Conservation (phyloP, 2,797 vertebrate species). For the Scolopax rusticola region DNA sequence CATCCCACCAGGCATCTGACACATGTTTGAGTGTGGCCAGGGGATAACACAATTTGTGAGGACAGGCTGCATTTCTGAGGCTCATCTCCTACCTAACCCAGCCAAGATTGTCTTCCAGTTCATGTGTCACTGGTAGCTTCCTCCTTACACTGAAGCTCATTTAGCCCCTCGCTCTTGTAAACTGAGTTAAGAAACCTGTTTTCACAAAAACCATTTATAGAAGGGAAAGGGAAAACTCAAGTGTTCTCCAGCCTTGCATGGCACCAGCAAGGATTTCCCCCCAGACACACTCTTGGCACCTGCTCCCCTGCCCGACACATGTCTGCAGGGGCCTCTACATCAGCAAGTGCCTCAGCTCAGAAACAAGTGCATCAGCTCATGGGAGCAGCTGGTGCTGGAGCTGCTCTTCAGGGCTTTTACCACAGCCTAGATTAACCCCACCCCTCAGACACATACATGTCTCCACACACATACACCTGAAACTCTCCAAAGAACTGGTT, state of each 20-base stretch:
- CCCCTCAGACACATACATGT: not conserved
- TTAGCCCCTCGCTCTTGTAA: not conserved
- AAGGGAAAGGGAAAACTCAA: not conserved
- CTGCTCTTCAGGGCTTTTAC: slow-evolving; percentile 5
- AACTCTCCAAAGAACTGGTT: not conserved
- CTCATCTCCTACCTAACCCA: not conserved
- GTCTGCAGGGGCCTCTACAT: rapidly evolving
- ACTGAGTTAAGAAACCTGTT: slow-evolving; percentile 25
- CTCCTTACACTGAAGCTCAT: not conserved
- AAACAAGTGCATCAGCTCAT: not conserved
- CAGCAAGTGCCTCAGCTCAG: not conserved
- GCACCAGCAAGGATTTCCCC: slow-evolving; percentile 12
- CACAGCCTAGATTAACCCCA: not conserved
- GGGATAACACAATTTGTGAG: not conserved
- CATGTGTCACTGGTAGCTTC: not conserved
- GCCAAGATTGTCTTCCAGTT: not conserved
- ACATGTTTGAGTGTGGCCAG: not conserved
- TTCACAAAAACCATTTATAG: not conserved
- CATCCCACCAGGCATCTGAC: not conserved
- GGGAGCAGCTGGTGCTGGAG: not conserved
- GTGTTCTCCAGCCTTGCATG: not conserved
- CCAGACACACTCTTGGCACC: not conserved
- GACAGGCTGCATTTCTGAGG: not conserved
- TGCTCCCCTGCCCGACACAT: not conserved
- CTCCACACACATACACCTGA: not conserved